Percentiles rank a stretch among this genome's conserved stretches.
These are phyloP conservation scores for Steinernema hermaphroditum DNA, from an alignment of 2,888 invertebrate genomes.

Conservation along the genomic window DNA sequence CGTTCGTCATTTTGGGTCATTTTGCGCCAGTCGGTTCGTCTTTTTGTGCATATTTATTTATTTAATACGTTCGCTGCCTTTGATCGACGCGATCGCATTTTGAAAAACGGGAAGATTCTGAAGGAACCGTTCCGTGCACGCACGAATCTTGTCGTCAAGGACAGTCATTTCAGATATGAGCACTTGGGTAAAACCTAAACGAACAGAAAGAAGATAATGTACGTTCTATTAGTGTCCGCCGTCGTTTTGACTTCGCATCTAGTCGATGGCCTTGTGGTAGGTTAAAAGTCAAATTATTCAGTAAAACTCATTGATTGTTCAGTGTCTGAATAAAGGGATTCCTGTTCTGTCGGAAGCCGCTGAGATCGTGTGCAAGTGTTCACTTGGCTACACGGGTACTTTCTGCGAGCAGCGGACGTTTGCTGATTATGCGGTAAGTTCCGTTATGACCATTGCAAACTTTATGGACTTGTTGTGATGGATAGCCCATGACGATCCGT, in stretches of 20 bases:
- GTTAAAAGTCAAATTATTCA: not conserved
- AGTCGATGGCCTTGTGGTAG: slow-evolving; percentile 1
- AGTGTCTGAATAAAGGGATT: slow-evolving; percentile 34
- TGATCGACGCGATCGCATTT: not conserved
- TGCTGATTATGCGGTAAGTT: slow-evolving; percentile 22
- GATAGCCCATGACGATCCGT: too few species aligned
- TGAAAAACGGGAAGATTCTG: slow-evolving; percentile 1
- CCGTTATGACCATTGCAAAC: too few species aligned
- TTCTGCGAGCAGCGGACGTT: slow-evolving; percentile 20
- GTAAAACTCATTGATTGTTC: not conserved
- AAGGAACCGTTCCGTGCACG: too few species aligned
- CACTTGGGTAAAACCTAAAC: slow-evolving; percentile 21
- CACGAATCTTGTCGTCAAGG: not conserved
- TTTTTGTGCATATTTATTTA: slow-evolving; percentile 21
- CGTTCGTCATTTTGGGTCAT: slow-evolving; percentile 1
- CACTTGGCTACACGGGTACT: slow-evolving; percentile 27
- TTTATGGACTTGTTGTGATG: too few species aligned
- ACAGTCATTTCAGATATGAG: slow-evolving; percentile 5
- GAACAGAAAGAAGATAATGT: slow-evolving; percentile 6
- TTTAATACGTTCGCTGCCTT: slow-evolving; percentile 18
- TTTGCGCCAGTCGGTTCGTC: not conserved
- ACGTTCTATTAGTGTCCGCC: not conserved
- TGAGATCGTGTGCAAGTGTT: slow-evolving; percentile 30
- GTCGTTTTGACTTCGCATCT: not conserved
- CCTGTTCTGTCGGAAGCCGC: slow-evolving; percentile 24